Percentiles rank a stretch among this genome's conserved stretches.
These are phyloP conservation scores for Apostichopus californicus DNA, from an alignment of 35 echinoderm and acorn worm genomes.

Conservation along the genomic window DNA sequence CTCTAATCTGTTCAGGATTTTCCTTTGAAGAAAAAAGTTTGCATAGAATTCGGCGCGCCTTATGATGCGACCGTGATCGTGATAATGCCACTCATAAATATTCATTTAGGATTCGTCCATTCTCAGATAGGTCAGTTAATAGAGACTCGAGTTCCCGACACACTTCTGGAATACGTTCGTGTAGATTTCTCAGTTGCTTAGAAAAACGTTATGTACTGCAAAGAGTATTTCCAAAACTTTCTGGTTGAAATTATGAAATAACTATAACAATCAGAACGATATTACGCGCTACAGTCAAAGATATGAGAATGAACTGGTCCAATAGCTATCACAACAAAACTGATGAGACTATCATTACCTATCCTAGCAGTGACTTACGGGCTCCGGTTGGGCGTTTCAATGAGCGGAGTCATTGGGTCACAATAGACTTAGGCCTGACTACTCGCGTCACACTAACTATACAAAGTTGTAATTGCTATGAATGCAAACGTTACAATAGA, in stretches of 20 bases:
- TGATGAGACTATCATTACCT: conserved; percentile 54
- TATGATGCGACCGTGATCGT: conserved; percentile 47
- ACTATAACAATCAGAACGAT: no score
- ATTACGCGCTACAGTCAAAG: not conserved
- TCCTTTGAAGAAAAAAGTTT: conserved; percentile 56
- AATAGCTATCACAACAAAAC: conserved; percentile 7
- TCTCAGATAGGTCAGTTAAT: not conserved
- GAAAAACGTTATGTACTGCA: no score
- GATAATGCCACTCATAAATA: conserved; percentile 50
- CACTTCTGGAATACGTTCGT: not conserved
- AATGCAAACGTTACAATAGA: conserved; percentile 20
- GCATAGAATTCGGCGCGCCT: conserved; percentile 49
- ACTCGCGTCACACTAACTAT: conserved; percentile 38
- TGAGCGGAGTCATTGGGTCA: not conserved
- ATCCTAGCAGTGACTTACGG: not conserved
- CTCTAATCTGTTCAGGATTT: conserved; percentile 51
- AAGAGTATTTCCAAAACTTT: no score
- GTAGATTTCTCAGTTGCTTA: no score
- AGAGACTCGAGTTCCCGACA: not conserved
- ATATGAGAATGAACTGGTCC: conserved; percentile 1
- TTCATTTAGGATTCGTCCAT: conserved; percentile 39
- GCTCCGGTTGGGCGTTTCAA: conserved; percentile 13
- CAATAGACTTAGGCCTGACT: conserved; percentile 42
- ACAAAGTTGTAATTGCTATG: conserved; percentile 56
- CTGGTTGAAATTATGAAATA: no score